Conservation (phyloP, 2,113 vertebrate genomes). For the Mustela nigripes region DNA sequence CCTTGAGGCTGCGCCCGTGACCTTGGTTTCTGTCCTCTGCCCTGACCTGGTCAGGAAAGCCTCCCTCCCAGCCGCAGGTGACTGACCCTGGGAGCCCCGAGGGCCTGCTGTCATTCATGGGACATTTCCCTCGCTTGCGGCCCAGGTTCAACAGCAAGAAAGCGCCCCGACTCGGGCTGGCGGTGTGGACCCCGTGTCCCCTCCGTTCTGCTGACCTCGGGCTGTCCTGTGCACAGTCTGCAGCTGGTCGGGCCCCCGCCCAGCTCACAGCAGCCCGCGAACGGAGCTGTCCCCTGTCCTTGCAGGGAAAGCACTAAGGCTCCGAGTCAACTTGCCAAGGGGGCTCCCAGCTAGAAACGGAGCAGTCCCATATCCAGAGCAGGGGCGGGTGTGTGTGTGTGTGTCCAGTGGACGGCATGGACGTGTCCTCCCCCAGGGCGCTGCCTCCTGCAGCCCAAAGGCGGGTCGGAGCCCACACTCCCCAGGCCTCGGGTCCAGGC, state of each 20-base stretch:
- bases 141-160: not conserved
- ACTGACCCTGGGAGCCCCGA: not conserved
- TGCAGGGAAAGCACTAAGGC: not conserved
- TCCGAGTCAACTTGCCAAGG: not conserved
- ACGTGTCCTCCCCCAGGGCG: fast-evolving
- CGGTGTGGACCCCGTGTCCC: not conserved
- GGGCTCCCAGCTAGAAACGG: not conserved
- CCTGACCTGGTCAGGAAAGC: not conserved
- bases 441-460: not conserved
- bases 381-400: too few species aligned
- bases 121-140: not conserved
- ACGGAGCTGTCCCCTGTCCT: not conserved
- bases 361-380: not conserved
- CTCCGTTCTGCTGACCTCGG: not conserved
- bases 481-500: not conserved
- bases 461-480: not conserved
- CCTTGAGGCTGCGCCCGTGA: not conserved
- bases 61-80: not conserved
- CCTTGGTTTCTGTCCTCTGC: not conserved
- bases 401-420: fast-evolving
- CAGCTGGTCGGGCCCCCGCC: fast-evolving
- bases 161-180: not conserved
- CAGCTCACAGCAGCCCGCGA: too few species aligned
- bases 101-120: fast-evolving
- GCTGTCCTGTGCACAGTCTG: not conserved